Conservation (phyloP, 2,797 vertebrate genomes). For the Phylloscopus collybita region DNA sequence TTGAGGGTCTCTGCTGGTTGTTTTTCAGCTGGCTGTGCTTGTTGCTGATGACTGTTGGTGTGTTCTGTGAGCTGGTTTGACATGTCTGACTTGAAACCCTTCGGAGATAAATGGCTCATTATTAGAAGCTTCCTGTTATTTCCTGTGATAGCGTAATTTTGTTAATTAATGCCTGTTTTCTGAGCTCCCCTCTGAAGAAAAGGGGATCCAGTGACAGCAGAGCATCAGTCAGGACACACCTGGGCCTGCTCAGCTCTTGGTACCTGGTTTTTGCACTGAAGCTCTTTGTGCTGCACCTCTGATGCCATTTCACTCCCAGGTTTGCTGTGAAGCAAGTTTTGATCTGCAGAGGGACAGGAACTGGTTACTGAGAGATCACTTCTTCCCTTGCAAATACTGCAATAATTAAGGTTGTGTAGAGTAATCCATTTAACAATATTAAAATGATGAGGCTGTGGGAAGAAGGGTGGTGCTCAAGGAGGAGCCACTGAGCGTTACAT, state of each 20-base stretch:
- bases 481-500: background rate
- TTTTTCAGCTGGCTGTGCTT: background rate
- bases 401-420: background rate
- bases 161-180: background rate
- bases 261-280: background rate
- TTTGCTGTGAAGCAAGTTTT: background rate
- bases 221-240: background rate
- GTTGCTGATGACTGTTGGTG: background rate
- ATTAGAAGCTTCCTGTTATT: background rate
- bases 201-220: background rate
- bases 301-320: background rate
- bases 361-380: background rate
- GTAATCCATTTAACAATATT: background rate
- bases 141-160: background rate
- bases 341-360: background rate
- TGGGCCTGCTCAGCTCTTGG: background rate
- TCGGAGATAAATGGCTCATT: background rate
- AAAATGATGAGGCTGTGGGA: slow-evolving; percentile 28
- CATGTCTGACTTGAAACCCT: background rate
- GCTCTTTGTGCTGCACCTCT: background rate
- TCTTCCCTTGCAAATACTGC: background rate
- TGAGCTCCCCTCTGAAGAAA: background rate
- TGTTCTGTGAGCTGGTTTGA: background rate
- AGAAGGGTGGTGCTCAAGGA: slow-evolving; percentile 13
- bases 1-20: background rate